Conservation (phyloP, 1,140 invertebrate species). For the Oedothorax gibbosus region DNA sequence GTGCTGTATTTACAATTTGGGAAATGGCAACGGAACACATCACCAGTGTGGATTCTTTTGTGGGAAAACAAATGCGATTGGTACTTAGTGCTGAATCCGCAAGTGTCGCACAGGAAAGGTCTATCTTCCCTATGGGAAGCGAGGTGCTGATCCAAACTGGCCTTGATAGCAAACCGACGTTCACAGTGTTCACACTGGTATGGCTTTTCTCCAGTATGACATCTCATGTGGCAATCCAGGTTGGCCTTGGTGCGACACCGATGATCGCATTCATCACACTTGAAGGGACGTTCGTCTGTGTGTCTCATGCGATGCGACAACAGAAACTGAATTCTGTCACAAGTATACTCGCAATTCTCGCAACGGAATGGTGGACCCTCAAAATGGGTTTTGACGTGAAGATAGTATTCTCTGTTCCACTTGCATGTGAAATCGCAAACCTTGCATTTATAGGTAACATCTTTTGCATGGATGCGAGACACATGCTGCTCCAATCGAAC, state of each 20-base stretch:
- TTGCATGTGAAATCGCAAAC: slow-evolving; percentile 76
- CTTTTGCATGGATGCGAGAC: slow-evolving; percentile 72
- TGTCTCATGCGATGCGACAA: slow-evolving; percentile 73
- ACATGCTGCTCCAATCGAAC: slow-evolving; percentile 72
- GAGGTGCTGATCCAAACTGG: slow-evolving; percentile 74
- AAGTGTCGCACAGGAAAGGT: slow-evolving; percentile 75
- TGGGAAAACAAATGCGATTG: slow-evolving; percentile 77
- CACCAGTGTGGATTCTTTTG: slow-evolving; percentile 76
- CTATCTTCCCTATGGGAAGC: slow-evolving; percentile 72
- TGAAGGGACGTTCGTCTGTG: slow-evolving; percentile 71
- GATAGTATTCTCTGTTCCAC: slow-evolving; percentile 76
- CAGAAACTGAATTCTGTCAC: slow-evolving; percentile 72
- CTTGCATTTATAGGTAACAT: slow-evolving; percentile 75
- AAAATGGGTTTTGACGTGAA: slow-evolving; percentile 77
- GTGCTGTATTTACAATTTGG: slow-evolving; percentile 76
- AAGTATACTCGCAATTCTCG: slow-evolving; percentile 73
- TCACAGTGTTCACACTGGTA: slow-evolving; percentile 71
- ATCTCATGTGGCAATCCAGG: slow-evolving; percentile 69
- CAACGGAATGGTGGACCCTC: slow-evolving; percentile 76
- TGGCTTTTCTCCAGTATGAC: slow-evolving; percentile 69
- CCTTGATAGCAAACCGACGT: slow-evolving; percentile 72
- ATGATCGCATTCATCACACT: slow-evolving; percentile 70
- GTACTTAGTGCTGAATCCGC: slow-evolving; percentile 78
- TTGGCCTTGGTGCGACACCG: slow-evolving; percentile 71
- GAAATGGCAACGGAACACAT: slow-evolving; percentile 75